Conservation (phyloP, 2,888 invertebrate genomes). For the Chorisops tibialis region DNA sequence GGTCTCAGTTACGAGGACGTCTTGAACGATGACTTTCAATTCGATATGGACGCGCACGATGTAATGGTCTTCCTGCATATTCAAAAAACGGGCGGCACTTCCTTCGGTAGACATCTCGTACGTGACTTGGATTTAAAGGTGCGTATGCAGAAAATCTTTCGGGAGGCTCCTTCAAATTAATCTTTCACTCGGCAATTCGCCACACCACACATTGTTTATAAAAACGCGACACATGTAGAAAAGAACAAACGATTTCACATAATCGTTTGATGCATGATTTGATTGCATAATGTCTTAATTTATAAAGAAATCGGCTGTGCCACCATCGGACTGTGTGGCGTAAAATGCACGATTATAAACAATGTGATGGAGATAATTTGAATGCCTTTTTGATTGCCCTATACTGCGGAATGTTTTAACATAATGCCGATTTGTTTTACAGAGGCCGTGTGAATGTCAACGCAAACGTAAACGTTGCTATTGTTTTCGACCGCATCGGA, state of each 20-base stretch:
- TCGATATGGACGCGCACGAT: constrained; percentile 89
- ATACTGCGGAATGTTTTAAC: too few species aligned
- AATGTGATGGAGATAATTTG: too few species aligned
- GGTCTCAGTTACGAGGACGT: constrained; percentile 83
- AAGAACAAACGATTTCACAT: too few species aligned
- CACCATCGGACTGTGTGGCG: background rate
- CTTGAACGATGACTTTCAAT: constrained; percentile 80
- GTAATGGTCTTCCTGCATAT: constrained; percentile 98
- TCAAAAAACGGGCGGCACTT: constrained; percentile 98
- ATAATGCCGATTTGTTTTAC: constrained; percentile 50
- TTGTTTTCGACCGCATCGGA: constrained; percentile 87
- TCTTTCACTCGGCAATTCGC: background rate
- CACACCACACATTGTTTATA: too few species aligned
- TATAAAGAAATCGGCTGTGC: background rate
- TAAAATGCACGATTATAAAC: too few species aligned
- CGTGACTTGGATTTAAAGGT: constrained; percentile 83
- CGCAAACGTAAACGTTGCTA: constrained; percentile 83
- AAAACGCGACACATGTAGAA: too few species aligned
- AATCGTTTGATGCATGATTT: background rate
- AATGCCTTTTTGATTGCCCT: too few species aligned
- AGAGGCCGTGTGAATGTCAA: constrained; percentile 92
- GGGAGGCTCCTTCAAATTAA: background rate
- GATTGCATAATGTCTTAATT: background rate
- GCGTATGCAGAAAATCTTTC: constrained; percentile 16
- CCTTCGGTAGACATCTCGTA: constrained; percentile 94